Evolutionary conservation across 2,797 vertebrate species (phyloP), one percentile per base, ranked within the genome.

Genomic region (Aplochiton taeniatus): DNA sequence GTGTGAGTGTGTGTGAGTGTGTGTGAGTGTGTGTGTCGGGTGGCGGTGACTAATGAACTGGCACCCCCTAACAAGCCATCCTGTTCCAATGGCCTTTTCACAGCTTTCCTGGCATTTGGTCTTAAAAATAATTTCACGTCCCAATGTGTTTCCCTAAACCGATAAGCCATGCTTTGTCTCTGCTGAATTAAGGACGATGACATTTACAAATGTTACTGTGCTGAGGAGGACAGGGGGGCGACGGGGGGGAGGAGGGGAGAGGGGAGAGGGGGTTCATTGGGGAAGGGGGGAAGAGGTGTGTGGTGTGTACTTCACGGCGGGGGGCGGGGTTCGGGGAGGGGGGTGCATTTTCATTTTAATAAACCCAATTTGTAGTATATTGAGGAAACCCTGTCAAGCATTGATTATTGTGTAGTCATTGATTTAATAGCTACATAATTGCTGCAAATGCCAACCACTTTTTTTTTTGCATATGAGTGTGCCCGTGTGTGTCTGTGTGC

Each of bases 121-220:
- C 83, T 89, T 78, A 88, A 90, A 91, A 92, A 91, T 90, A 92
- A 93, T 92, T 93, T 91, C 91, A 90, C 88, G 88, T 91, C 86
- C 88, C 90, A 90, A 83, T 90, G 92, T 92, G 85, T 90, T 91
- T 87, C 82, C 84, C 87, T 86, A 89, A 90, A 90, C 86, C 71
- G 83, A 91, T 90, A 90, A 89, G 88, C 83, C 84, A 81, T 70
- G 86, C 89, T 92, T 88, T 89, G 85, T 91, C 85, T 88, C 81
- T 52, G 72, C 85, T 82, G 83, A 90, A 91, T 92, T 91, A 89
- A 83, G 87, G 85, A 90, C 63, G 77, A 87, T 93, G 92, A 92
- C 92, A 93, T 92, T 92, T 93, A 90, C 85, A 88, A 92, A 90
- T 87, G 88, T 83, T 90, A 82, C 81, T 66, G 63, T 73, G 77